These are phyloP conservation scores for Macropis europaea DNA, from an alignment of 2,888 invertebrate species.

Conservation along the genomic window DNA sequence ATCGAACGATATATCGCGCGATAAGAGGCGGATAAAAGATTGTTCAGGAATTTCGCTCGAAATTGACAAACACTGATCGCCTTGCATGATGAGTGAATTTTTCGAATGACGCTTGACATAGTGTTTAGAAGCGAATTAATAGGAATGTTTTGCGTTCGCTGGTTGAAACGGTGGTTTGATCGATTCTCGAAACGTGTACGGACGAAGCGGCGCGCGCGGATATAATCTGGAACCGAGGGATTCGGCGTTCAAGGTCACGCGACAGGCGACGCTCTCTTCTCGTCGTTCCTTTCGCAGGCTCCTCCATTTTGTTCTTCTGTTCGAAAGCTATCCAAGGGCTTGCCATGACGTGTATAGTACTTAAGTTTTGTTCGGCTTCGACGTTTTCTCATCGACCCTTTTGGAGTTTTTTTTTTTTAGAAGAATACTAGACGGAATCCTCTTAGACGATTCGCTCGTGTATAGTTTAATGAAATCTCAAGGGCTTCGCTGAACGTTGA, in stretches of 20 bases:
- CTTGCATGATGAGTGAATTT: neutral
- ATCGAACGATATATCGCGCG: neutral
- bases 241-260: too few species aligned
- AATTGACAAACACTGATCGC: too few species aligned
- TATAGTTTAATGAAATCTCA: too few species aligned
- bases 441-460: slow-evolving; percentile 26
- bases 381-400: neutral
- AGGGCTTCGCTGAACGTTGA: neutral
- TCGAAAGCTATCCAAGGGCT: slow-evolving; percentile 29
- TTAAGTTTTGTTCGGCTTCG: slow-evolving; percentile 47
- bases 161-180: neutral
- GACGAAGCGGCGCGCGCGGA: slow-evolving; percentile 1
- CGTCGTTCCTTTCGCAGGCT: neutral
- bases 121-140: neutral
- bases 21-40: neutral
- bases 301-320: slow-evolving; percentile 8
- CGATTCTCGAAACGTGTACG: neutral
- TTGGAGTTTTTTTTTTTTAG: neutral
- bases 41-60: neutral
- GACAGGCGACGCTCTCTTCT: too few species aligned
- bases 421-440: neutral
- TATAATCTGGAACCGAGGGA: too few species aligned
- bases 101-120: neutral
- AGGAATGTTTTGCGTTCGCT: neutral
- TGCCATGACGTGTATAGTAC: slow-evolving; percentile 61